Base-by-base conservation (phyloP, 2,113 vertebrate genomes). In the Trematomus loennbergii region DNA sequence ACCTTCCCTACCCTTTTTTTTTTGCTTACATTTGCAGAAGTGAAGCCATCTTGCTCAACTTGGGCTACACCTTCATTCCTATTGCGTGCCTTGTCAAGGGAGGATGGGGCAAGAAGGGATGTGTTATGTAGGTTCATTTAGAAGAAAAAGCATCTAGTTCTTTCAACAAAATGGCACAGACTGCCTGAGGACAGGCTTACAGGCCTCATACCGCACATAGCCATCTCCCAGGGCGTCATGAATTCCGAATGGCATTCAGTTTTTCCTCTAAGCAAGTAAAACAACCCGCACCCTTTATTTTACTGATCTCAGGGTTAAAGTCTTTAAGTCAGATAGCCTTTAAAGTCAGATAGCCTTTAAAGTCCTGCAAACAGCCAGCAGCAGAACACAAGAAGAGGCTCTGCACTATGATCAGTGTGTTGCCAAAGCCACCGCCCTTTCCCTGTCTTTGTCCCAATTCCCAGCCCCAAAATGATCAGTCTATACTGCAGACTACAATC, bases 61-160 rank as follows among this genome's bases (percentile, higher is more conserved):
- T 89, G 85, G 91, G 91, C 79, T 85, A 91, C 93, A 92, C 91
- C 93, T 89, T 87, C 90, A 89, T 89, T 92, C 90, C 83, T 89
- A 22, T 82, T 89, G 89, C 85, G 57, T 88, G 89, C 79, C 66
- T 76, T 77, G 79, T 89, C 81, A 79, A 12, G 73, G 84, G 84
- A 87, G 72, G 83, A 92, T 72, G 88, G 85, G 82, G 82, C 79
- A 82, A 89, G 80, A 84, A 64, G 77, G 79, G 82, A 83, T 81
- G 82, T 86, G 86, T 75, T 83, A 66, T 81, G 82, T 73, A 88
- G 78, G 83, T 85, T 89, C 67, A 67, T 89, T 88, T 54, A 52
- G 12, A 13, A 4, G 45, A 2, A 16, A 40, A 53, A 40, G 46
- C 73, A 49, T 70, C 55, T 20, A 62, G 58, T 62, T 53, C 66